These are phyloP conservation scores for Rhynchonycteris naso DNA, from an alignment of 2,797 vertebrate genomes.

Conservation along the genomic window DNA sequence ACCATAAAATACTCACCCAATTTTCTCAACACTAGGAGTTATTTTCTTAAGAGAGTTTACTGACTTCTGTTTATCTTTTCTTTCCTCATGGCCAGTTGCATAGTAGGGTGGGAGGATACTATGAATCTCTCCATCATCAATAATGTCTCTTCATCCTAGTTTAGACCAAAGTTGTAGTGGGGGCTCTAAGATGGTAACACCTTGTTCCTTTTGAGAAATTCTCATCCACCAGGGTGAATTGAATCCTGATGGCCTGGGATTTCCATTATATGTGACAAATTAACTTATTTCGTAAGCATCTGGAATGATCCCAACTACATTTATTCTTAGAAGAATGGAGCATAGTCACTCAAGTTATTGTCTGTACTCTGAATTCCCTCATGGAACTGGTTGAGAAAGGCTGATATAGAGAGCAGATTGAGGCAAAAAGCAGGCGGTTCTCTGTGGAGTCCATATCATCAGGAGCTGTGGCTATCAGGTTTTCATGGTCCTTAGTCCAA, in stretches of 20 bases:
- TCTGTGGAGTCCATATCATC: not conserved
- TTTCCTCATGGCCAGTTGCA: not conserved
- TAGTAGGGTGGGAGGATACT: accelerated
- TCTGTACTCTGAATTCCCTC: not conserved
- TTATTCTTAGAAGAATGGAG: not conserved
- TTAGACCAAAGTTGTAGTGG: not conserved
- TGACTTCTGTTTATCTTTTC: not conserved
- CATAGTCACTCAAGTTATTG: not conserved
- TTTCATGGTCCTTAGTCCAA: not conserved
- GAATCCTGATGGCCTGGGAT: not conserved
- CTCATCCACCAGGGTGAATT: not conserved
- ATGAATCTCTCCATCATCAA: not conserved
- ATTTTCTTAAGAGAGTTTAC: not conserved
- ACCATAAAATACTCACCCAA: not conserved
- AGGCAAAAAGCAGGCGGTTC: not conserved
- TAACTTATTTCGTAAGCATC: not conserved
- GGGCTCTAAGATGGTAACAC: not conserved
- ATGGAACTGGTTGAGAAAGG: not conserved
- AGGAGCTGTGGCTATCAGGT: not conserved
- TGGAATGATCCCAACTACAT: not conserved
- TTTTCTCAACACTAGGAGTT: not conserved
- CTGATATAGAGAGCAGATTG: not conserved
- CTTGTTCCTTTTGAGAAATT: not conserved
- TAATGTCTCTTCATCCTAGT: not conserved
- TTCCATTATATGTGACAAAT: not conserved